A percentile compares a stretch with the other conserved stretches of the same genome.
phyloP scores from a whole-genome alignment of 2,113 vertebrate species.

The Nestor notabilis region DNA sequence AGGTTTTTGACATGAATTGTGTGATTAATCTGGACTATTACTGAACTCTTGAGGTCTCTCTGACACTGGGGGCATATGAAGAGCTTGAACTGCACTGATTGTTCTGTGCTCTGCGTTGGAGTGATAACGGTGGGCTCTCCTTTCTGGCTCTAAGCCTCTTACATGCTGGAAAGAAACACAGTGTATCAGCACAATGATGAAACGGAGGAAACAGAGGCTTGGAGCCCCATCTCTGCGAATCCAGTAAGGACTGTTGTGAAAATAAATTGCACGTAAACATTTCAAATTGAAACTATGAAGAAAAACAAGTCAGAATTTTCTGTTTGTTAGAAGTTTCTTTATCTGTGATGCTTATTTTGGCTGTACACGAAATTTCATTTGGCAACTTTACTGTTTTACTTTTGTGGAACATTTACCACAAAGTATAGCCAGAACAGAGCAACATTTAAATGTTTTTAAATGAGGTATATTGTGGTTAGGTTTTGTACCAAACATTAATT shows the following conservation, averaged over 20 bases:
- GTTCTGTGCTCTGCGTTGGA: slow-evolving; percentile 21
- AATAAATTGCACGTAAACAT: neutral
- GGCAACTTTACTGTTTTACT: neutral
- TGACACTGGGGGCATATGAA: neutral
- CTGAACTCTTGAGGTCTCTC: neutral
- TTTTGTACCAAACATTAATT: neutral
- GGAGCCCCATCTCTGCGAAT: slow-evolving; percentile 88
- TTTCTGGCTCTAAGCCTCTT: slow-evolving; percentile 25
- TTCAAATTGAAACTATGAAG: neutral
- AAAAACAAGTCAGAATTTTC: neutral
- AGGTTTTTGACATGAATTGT: neutral
- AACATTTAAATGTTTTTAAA: neutral
- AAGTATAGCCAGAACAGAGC: neutral
- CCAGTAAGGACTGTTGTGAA: slow-evolving; percentile 85
- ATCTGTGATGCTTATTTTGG: neutral
- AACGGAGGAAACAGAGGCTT: slow-evolving; percentile 87
- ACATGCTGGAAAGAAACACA: slow-evolving; percentile 27
- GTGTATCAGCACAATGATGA: slow-evolving; percentile 81
- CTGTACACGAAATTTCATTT: neutral
- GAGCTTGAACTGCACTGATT: neutral
- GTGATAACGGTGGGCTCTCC: slow-evolving; percentile 29
- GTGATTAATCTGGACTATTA: neutral
- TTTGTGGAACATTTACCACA: neutral
- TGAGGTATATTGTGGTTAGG: neutral
- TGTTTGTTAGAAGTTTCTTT: neutral